Evolutionary conservation across 2,113 vertebrate species (phyloP).

Genomic region (Ellobius talpinus): DNA sequence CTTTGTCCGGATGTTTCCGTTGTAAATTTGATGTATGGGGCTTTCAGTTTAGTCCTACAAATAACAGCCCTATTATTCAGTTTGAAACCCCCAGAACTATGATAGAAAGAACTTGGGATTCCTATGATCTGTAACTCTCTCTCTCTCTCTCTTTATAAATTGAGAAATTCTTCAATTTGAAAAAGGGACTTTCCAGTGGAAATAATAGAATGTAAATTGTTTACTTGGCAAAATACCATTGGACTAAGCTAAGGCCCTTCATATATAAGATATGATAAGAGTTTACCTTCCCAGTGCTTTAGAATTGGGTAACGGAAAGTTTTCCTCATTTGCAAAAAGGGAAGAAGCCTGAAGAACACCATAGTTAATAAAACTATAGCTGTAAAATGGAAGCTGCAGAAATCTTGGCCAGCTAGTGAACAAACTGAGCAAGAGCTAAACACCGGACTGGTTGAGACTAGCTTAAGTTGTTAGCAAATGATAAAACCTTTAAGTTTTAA

Average conservation of each 20-base stretch:
- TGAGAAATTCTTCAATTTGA: constrained; percentile 72
- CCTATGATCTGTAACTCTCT: constrained; percentile 51
- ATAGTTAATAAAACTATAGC: constrained; percentile 20
- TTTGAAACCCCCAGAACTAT: constrained; percentile 53
- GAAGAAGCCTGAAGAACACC: constrained; percentile 41
- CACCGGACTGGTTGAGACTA: not conserved
- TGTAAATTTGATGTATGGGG: constrained; percentile 51
- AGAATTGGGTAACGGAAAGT: constrained; percentile 62
- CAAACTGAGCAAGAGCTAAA: not conserved
- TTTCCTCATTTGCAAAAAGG: constrained; percentile 54
- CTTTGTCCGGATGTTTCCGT: constrained; percentile 52
- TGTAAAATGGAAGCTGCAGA: constrained; percentile 5
- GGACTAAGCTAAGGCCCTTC: constrained; percentile 70
- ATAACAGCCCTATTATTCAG: constrained; percentile 56
- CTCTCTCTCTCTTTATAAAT: not conserved
- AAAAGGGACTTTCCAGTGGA: constrained; percentile 82
- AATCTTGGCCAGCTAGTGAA: constrained; percentile 16
- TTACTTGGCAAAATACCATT: constrained; percentile 79
- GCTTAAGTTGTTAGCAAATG: constrained; percentile 27
- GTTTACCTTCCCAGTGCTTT: constrained; percentile 78
- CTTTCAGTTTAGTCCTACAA: constrained; percentile 32
- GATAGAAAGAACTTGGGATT: constrained; percentile 55
- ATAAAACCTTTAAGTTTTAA: constrained; percentile 26
- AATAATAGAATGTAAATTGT: constrained; percentile 81
- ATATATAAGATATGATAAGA: constrained; percentile 57